Base-by-base conservation (phyloP, 2,888 invertebrate species). In the Osmoderma eremita region DNA sequence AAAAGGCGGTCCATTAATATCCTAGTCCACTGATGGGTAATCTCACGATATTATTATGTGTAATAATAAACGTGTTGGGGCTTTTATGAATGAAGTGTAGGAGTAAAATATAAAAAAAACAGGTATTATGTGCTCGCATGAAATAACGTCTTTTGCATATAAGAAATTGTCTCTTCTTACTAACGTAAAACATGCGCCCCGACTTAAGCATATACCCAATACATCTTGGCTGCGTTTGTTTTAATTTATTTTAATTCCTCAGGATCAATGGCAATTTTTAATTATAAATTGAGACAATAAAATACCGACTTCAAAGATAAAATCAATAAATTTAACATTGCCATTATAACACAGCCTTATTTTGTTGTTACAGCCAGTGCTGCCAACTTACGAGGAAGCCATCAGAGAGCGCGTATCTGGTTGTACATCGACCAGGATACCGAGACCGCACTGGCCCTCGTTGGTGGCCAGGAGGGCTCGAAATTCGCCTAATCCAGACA, bases 361-460 rank as follows among this genome's bases (percentile, higher is more conserved):
- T 64, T 65, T 63, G 50, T 67, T 71, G 50, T 73, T 74, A 30
- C 74, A 81, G 80, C 78, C 80, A 53, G 79, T 80, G 39, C 78
- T 85, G 54, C 85, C 86, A 8, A 82, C 83, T 2, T 86, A 86
- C 72, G 85, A 85, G 72, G 86, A 86, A 74, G 85, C 85, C 1
- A 81, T 81, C 20, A 73, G 83, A 24, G 82, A 81, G 62, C 75
- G 80, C 49, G 71, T 72, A 69, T 75, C 75, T 22, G 77, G 77
- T 24, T 67, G 77, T 58, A 64, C 75, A 42, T 69, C 73, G 20
- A 76, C 75, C 67, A 74, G 81, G 51, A 70, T 78, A 18, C 78
- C 78, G 54, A 74, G 82, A 69, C 81, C 81, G 6, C 82, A 81
- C 66, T 82, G 82, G 82, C 79, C 81, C 15, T 78, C 78, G 65